Evolutionary conservation across 2,888 invertebrate species (phyloP), one percentile per base, ranked within the genome.

Genomic region (Oconnorella tubifera): DNA sequence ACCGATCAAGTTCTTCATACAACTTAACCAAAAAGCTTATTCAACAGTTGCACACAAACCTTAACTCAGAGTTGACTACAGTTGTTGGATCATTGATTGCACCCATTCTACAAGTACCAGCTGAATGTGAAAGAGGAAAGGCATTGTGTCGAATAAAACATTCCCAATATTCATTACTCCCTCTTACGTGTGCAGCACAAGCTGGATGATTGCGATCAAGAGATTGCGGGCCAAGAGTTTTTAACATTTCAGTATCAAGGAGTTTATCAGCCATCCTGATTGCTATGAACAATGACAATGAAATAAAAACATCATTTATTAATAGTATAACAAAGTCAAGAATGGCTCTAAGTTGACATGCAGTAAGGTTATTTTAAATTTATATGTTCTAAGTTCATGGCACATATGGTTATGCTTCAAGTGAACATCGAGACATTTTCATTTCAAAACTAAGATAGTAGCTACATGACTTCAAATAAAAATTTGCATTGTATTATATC

Each of bases 91-190:
- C 82, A 2, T 75, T 73, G 0, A 33, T 65, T 14, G 70, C 75
- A 1, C 89, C 90, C 77, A 90, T 89, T 25, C 86, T 85, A 75
- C 90, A 89, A 0, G 89, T 89, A 1, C 91, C 90, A 0, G 87
- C 88, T 0, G 87, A 87, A 78, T 92, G 91, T 76, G 91, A 89
- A 58, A 69, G 51, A 58, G 67, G 53, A 32, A 67, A 29, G n/a
- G 70, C 66, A 27, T 66, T 71, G 51, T 69, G 69, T 14, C 65
- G 59, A 25, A 71, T 61, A 64, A 62, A 65, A 48, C 72, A 72
- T 23, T 62, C 49, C 72, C 72, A 70, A 64, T 70, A 72, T 28
- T 61, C 60, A 57, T 68, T 70, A 27, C 56, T 65, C 28, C 59
- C 65, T 27, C 65, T 61, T 3, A 31, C 56, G 50, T 65, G 66